Conservation (phyloP, 2,888 invertebrate species). For the Glyphotaelius pellucidus region DNA sequence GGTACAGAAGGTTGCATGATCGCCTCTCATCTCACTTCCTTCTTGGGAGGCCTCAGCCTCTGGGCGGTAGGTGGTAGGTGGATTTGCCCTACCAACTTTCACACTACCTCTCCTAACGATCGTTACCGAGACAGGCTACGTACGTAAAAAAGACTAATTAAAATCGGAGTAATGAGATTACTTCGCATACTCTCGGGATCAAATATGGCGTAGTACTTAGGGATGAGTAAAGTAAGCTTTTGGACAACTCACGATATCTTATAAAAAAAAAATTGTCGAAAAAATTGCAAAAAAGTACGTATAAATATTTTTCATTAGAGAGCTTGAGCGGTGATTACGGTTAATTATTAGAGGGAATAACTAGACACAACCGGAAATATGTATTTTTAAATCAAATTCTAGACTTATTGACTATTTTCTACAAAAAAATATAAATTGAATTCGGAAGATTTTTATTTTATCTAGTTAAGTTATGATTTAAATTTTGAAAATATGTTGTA, state of each 20-base stretch:
- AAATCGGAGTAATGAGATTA: background rate
- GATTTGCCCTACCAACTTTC: background rate
- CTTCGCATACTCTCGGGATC: background rate
- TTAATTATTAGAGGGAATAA: too few species aligned
- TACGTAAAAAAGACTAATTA: background rate
- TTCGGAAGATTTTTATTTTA: too few species aligned
- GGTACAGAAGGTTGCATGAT: constrained; percentile 36
- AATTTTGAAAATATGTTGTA: too few species aligned
- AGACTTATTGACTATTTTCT: too few species aligned
- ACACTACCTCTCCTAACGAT: constrained; percentile 19
- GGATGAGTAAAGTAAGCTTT: background rate
- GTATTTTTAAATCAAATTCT: too few species aligned
- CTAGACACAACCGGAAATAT: too few species aligned
- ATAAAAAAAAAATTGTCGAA: too few species aligned
- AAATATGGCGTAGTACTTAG: background rate
- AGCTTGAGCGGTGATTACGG: too few species aligned
- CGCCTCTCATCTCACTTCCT: constrained; percentile 19
- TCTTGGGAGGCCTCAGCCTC: constrained; percentile 30
- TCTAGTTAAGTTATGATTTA: too few species aligned
- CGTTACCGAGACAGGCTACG: constrained; percentile 2
- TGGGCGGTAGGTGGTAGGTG: constrained; percentile 9
- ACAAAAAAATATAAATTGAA: too few species aligned
- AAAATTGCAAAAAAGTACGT: too few species aligned
- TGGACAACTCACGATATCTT: background rate
- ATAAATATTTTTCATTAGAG: too few species aligned